phyloP scores from a whole-genome alignment of 2,113 vertebrate genomes.

The Parus major region DNA sequence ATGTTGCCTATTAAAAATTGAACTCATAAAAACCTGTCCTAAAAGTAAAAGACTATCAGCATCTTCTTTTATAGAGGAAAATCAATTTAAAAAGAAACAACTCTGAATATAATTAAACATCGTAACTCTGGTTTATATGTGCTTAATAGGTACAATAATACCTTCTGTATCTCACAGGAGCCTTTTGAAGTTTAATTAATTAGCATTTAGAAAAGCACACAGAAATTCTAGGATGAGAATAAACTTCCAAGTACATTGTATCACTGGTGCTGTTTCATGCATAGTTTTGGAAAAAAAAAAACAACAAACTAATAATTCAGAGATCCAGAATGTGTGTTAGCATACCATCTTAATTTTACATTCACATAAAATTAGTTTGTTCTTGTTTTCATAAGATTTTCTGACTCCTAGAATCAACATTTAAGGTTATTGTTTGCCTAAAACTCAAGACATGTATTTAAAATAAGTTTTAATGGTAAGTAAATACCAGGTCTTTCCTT shows the following conservation, averaged over 20 bases:
- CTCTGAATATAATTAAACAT: slow-evolving; percentile 50
- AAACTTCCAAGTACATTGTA: not conserved
- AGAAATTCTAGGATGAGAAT: slow-evolving; percentile 8
- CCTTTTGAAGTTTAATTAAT: slow-evolving; percentile 56
- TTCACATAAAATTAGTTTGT: not conserved
- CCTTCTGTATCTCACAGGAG: slow-evolving; percentile 46
- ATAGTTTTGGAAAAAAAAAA: not conserved
- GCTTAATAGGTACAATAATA: slow-evolving; percentile 60
- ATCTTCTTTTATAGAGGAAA: slow-evolving; percentile 46
- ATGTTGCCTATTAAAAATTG: slow-evolving; percentile 39
- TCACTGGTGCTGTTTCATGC: slow-evolving; percentile 32
- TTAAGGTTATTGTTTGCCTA: not conserved
- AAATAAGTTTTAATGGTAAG: not conserved
- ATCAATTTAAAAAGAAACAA: slow-evolving; percentile 44
- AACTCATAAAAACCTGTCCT: slow-evolving; percentile 39
- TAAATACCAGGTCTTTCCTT: not conserved
- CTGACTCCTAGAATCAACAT: not conserved
- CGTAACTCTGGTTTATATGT: slow-evolving; percentile 50
- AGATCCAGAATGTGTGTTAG: not conserved
- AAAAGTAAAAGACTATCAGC: slow-evolving; percentile 42
- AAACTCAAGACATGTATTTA: not conserved
- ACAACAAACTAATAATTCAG: not conserved
- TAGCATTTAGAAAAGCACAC: slow-evolving; percentile 31
- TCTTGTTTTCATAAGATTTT: not conserved
- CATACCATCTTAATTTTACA: not conserved